These are phyloP conservation scores for Mesochorus sp. DNA, from an alignment of 2,888 invertebrate genomes.

Conservation along the genomic window DNA sequence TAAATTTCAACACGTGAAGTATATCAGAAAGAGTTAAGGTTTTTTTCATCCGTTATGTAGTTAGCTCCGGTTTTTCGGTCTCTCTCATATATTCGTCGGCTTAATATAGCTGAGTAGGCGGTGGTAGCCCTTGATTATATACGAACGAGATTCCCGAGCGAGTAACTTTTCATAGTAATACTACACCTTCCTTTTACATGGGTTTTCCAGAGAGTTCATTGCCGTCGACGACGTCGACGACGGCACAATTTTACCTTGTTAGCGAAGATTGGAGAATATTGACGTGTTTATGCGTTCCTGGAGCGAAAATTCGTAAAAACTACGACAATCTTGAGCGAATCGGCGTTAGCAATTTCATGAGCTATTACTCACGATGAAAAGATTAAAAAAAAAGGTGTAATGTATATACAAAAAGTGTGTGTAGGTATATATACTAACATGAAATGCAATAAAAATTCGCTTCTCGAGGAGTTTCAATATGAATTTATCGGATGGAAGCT, in stretches of 20 bases:
- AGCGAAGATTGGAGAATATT: constrained; percentile 72
- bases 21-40: neutral
- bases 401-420: neutral
- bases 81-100: constrained; percentile 6
- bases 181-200: constrained; percentile 42
- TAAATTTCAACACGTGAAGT: neutral
- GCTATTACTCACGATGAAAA: constrained; percentile 13
- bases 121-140: constrained; percentile 26
- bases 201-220: constrained; percentile 12
- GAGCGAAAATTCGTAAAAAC: constrained; percentile 36
- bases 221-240: constrained; percentile 17
- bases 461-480: neutral
- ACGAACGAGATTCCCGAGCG: constrained; percentile 47
- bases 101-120: constrained; percentile 28
- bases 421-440: no score
- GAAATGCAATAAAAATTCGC: neutral
- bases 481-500: constrained; percentile 30
- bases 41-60: constrained; percentile 18
- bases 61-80: constrained; percentile 11
- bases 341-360: neutral
- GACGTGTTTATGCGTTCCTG: constrained; percentile 67
- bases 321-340: neutral
- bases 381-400: neutral
- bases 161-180: constrained; percentile 61
- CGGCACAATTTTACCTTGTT: constrained; percentile 70